A percentile compares a stretch with the other conserved stretches of the same genome.
phyloP scores from a whole-genome alignment of 2,888 invertebrate species.

The Gryllus longicercus region DNA sequence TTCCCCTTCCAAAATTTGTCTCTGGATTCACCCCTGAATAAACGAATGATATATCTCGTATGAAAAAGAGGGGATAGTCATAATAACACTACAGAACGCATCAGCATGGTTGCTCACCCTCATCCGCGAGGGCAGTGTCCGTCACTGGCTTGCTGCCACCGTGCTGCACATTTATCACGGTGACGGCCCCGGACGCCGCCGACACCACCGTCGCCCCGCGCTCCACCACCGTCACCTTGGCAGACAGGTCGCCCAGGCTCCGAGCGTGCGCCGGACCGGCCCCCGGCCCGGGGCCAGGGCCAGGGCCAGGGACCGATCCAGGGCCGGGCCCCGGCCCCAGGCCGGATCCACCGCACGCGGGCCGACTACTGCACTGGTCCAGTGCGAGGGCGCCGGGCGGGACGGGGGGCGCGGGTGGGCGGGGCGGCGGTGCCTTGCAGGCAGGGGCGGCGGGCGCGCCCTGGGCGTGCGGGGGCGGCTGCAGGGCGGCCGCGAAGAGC shows the following conservation, averaged over 20 bases:
- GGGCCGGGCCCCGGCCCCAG: too few species aligned
- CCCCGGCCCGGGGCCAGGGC: not conserved
- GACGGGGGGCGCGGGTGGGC: not conserved
- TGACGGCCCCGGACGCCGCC: slow-evolving; percentile 48
- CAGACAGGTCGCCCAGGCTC: not conserved
- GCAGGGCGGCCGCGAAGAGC: slow-evolving; percentile 11
- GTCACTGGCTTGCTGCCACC: slow-evolving; percentile 23
- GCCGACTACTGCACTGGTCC: not conserved
- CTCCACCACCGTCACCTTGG: slow-evolving; percentile 12
- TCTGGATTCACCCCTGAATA: too few species aligned
- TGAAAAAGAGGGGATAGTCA: too few species aligned
- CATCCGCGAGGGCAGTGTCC: slow-evolving; percentile 12
- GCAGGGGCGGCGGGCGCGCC: not conserved
- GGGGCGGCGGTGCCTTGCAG: too few species aligned
- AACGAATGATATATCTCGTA: too few species aligned
- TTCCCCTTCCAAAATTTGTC: too few species aligned
- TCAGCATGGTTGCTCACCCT: slow-evolving; percentile 19
- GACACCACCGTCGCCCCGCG: slow-evolving; percentile 52
- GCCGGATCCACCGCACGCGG: not conserved
- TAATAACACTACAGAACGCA: too few species aligned
- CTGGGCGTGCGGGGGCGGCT: not conserved
- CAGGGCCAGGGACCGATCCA: too few species aligned
- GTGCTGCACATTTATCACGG: slow-evolving; percentile 36
- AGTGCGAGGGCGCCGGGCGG: not conserved
- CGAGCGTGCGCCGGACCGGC: not conserved